Evolutionary conservation across 2,888 invertebrate species (phyloP), one percentile per base, ranked within the genome.

Genomic region (Andrena flavipes): DNA sequence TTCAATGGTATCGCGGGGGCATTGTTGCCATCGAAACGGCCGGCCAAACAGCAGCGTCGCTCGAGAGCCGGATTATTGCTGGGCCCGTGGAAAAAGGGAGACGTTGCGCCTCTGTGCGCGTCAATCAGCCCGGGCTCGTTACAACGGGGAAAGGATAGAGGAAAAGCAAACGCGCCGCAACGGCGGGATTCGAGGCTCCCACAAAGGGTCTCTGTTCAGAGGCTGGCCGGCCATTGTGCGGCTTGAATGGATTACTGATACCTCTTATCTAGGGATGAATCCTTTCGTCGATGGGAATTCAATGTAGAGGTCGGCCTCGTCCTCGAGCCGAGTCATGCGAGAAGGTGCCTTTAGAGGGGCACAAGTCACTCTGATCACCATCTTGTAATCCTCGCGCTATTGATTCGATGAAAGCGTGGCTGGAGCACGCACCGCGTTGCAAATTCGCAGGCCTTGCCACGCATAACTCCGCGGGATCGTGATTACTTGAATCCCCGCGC

Each of bases 21-120:
- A 48, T 72, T 63, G 68, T 33, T 30, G 48, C 56, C 49, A 49
- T 56, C 42, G 63, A 71, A 71, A 54, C 16, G 42, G 5, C 42
- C 10, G 10, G 29, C 8, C 56, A 35, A 60, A 64, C 51, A 16
- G 23, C 23, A 23, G 54, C 26, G 23, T 35, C 5, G 6, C 7
- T 63, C 26, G 26, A 54, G 29, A 63, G 72, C 20, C 13, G 20
- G 35, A 64, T 64, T 54, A 67, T 73, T 10, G 74, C 33, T 13
- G 48, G 64, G 16, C 20, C 16, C 23, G 26, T 13, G 6, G 16
- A 35, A 30, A 51, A 63, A 63, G 33, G 35, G 33, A 3, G 13
- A 49, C 49, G 23, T 26, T 2, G 13, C 20, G 49, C 49, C 20
- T 49, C 49, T 33, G 33, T 51, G 49, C 10, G 2, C 13, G n/a